Evolutionary conservation across 1,140 invertebrate genomes (phyloP).

Genomic region (Saxidomus purpurata): DNA sequence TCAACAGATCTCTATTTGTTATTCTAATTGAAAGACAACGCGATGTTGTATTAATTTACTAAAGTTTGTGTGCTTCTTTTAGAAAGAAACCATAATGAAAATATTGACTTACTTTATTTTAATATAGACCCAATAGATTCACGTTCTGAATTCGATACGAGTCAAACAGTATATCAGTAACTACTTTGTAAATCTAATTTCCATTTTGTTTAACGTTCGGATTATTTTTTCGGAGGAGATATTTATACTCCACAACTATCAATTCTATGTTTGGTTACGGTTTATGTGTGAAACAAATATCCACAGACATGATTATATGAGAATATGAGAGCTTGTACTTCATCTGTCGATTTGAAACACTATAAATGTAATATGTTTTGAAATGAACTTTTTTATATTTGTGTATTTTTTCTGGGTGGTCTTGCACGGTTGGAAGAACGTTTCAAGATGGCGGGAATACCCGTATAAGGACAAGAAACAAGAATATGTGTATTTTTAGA

Average conservation of each 20-base stretch:
- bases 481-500: too few relatives aligned
- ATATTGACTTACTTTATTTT: constrained; percentile 33
- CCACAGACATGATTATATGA: neutral
- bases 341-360: too few relatives aligned
- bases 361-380: too few relatives aligned
- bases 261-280: neutral
- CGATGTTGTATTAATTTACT: constrained; percentile 18
- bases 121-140: neutral
- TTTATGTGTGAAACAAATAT: neutral
- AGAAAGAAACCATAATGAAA: constrained; percentile 7
- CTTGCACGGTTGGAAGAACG: too few relatives aligned
- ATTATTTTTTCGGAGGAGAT: constrained; percentile 5
- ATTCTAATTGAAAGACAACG: constrained; percentile 49
- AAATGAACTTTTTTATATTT: too few relatives aligned
- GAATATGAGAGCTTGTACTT: neutral
- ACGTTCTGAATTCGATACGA: constrained; percentile 42
- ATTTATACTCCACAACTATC: neutral
- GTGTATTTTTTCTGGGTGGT: neutral
- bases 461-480: too few relatives aligned
- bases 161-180: constrained; percentile 59
- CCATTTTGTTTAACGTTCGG: constrained; percentile 43
- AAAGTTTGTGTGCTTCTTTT: constrained; percentile 51
- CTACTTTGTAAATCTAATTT: constrained; percentile 36
- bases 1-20: constrained; percentile 6
- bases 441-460: too few relatives aligned